Conservation (phyloP, 2,888 invertebrate species). For the Tanypteryx hageni region DNA sequence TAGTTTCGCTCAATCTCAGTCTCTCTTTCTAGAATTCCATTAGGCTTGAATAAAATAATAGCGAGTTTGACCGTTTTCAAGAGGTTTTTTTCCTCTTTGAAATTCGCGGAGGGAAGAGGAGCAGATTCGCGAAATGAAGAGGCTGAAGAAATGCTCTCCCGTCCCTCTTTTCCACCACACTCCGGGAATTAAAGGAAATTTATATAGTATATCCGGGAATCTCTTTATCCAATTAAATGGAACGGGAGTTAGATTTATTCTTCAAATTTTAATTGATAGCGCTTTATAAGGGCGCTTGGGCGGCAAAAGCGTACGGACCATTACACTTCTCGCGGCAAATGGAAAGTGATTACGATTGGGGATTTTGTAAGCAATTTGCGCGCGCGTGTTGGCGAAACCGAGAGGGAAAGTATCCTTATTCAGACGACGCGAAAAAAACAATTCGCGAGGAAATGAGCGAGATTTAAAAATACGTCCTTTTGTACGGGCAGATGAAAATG, state of each 20-base stretch:
- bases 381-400: not conserved
- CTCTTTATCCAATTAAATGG: not conserved
- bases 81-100: not conserved
- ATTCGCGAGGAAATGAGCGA: not conserved
- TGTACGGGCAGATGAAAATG: not conserved
- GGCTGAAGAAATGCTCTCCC: not conserved
- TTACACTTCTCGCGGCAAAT: not conserved
- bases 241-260: not conserved
- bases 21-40: not conserved
- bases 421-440: not conserved
- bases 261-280: conserved; percentile 11
- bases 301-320: not conserved
- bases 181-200: not conserved
- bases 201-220: not conserved
- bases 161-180: not conserved
- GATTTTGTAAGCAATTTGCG: not conserved
- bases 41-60: conserved; percentile 15
- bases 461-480: not conserved
- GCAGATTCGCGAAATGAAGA: not conserved
- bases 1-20: not conserved
- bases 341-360: not conserved
- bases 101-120: not conserved
- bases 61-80: not conserved
- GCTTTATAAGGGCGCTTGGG: not conserved
- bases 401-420: not conserved